Base-by-base conservation (phyloP, 37 sponge, comb jelly and placozoan genomes). In the Petrosia ficiformis region DNA sequence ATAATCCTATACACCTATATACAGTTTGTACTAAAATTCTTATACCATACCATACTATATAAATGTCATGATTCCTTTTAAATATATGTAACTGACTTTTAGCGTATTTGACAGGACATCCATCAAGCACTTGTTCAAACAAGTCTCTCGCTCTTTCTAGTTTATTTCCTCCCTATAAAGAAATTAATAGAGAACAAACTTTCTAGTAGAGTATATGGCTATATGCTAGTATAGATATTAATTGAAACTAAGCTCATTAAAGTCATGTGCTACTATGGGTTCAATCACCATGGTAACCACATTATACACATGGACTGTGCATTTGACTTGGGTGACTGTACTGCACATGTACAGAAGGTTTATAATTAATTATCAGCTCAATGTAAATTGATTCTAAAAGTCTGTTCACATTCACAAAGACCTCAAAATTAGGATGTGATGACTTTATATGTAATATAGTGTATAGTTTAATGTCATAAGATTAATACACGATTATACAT, bases 131-230 rank as follows among this genome's bases (percentile, higher is more conserved):
- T 72, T 98, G 95, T 77, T 98, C 99, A 81, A 98, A 98, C 66
- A 98, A 77, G 59, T 98, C 99, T 40, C 99, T 67, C 32, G 90
- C 89, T 59, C 99, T 76, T 71, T 98, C 99, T 74, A 98, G 60
- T 70, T 98, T 95, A 60, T 84, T 89, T 2, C 99, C 99, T 25
- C 99, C 97, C 88, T 89, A 65, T n/a, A 38, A 58, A 26, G 39
- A 43, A 61, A 60, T 75, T 14, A 75, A 34, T 22, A 25, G 10
- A 64, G n/a, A 64, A 48, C 14, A 64, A 11, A 64, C 10, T 64
- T 10, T 24, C 19, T 64, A 64, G 14, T 48, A 48, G n/a, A n/a
- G n/a, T n/a, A n/a, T n/a, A n/a, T n/a, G n/a, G n/a, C n/a, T n/a
- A n/a, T n/a, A n/a, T n/a, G n/a, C n/a, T n/a, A n/a, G n/a, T n/a